A percentile compares a stretch with the other conserved stretches of the same genome.
Conservation (phyloP, 2,113 vertebrate species). For the Engraulis encrasicolus region DNA sequence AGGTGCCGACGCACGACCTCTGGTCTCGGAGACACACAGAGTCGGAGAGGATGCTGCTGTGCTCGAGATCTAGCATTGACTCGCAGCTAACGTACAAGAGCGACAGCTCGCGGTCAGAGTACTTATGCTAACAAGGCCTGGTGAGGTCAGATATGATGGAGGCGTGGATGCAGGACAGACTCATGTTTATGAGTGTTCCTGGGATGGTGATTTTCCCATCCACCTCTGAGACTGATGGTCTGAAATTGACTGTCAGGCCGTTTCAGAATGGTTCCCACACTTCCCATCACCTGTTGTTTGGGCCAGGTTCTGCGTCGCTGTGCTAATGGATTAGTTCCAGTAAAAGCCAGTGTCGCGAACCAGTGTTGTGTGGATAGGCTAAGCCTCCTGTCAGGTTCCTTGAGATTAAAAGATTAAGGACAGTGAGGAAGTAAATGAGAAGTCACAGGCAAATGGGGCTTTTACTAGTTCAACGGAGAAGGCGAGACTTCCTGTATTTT, state of each 20-base stretch:
- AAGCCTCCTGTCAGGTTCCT: neutral
- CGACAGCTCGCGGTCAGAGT: conserved; percentile 82
- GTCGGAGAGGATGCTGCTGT: conserved; percentile 88
- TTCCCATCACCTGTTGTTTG: neutral
- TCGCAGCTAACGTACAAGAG: conserved; percentile 89
- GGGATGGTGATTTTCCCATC: no score
- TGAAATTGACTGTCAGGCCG: neutral
- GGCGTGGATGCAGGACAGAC: neutral
- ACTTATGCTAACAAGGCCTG: conserved; percentile 76
- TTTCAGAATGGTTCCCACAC: neutral
- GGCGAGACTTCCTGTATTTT: no score
- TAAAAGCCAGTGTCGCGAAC: neutral
- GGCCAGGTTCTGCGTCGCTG: neutral
- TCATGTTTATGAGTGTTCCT: no score
- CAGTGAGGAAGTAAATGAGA: neutral
- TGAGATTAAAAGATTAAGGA: neutral
- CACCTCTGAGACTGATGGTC: neutral
- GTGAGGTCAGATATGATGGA: no score
- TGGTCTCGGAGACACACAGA: conserved; percentile 86
- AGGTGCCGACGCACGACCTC: conserved; percentile 73
- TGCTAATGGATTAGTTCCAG: neutral
- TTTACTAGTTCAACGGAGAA: no score
- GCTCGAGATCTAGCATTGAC: conserved; percentile 87
- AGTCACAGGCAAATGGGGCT: neutral
- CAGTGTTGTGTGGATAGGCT: neutral